phyloP scores from a whole-genome alignment of 2,797 vertebrate genomes.

The Cirrhinus molitorella region DNA sequence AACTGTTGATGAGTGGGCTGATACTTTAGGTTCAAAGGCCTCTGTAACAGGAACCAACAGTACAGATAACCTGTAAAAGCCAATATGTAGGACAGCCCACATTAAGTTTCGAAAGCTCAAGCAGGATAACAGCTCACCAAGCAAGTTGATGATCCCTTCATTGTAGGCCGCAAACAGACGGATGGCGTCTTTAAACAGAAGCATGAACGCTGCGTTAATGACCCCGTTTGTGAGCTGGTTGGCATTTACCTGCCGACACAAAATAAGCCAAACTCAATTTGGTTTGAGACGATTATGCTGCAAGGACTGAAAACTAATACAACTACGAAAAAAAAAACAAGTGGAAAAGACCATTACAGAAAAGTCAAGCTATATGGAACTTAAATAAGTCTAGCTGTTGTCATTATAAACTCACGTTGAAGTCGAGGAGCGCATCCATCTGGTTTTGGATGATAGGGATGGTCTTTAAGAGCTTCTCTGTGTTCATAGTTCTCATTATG shows the following conservation, averaged over 20 bases:
- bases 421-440: conserved; percentile 95
- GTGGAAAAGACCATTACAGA: not conserved
- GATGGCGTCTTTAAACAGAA: conserved; percentile 97
- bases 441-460: conserved; percentile 95
- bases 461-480: conserved; percentile 95
- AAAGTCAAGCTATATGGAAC: not conserved
- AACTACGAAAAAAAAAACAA: not conserved
- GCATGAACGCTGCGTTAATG: conserved; percentile 97
- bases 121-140: conserved; percentile 81
- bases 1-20: not conserved
- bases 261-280: conserved; percentile 9
- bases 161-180: conserved; percentile 97
- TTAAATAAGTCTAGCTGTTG: not conserved
- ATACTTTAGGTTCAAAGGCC: conserved; percentile 53
- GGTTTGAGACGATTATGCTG: not conserved
- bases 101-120: not conserved
- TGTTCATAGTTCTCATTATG: conserved; percentile 96
- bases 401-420: conserved; percentile 83
- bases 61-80: conserved; percentile 33
- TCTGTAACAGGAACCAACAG: conserved; percentile 49
- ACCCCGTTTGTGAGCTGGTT: conserved; percentile 97
- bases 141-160: conserved; percentile 95
- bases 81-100: conserved; percentile 34
- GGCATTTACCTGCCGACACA: conserved; percentile 87
- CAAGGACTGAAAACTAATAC: not conserved